A percentile compares a stretch with the other conserved stretches of the same genome.
Evolutionary conservation across 30 jellyfish, hydroid and myxozoan genomes (phyloP).

Genomic region (Rhopilema esculentum): DNA sequence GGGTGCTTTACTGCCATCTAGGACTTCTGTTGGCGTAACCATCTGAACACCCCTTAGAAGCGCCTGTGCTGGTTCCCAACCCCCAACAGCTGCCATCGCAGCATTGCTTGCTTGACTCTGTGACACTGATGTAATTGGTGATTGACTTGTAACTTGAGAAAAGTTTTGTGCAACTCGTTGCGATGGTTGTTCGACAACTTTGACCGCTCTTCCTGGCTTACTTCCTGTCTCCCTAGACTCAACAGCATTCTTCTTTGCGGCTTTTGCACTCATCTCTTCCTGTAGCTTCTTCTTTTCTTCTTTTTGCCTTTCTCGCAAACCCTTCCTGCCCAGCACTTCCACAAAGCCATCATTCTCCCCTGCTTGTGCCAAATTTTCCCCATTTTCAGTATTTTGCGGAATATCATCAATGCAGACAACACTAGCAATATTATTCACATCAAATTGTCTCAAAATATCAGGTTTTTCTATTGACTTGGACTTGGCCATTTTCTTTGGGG

Average conservation of each 20-base stretch:
- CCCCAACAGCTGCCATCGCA: conserved; percentile 99
- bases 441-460: conserved; percentile 80
- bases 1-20: conserved; percentile 54
- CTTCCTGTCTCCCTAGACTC: conserved; percentile 47
- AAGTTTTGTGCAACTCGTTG: conserved; percentile 45
- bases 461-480: conserved; percentile 71
- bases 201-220: conserved; percentile 46
- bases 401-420: conserved; percentile 92
- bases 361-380: conserved; percentile 7
- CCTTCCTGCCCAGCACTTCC: conserved; percentile 76
- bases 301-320: conserved; percentile 67
- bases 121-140: conserved; percentile 32
- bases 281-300: conserved; percentile 76
- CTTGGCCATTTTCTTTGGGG: conserved; percentile 79
- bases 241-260: conserved; percentile 29
- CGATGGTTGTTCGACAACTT: conserved; percentile 24
- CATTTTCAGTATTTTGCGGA: conserved; percentile 51
- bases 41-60: conserved; percentile 76
- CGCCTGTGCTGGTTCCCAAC: conserved; percentile 98
- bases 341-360: conserved; percentile 91
- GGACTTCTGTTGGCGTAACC: conserved; percentile 40
- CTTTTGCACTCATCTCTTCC: conserved; percentile 64
- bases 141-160: conserved; percentile 55
- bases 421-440: conserved; percentile 83
- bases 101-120: conserved; percentile 89